Conservation (phyloP, 2,797 vertebrate species). For the Sciurus vulgaris region DNA sequence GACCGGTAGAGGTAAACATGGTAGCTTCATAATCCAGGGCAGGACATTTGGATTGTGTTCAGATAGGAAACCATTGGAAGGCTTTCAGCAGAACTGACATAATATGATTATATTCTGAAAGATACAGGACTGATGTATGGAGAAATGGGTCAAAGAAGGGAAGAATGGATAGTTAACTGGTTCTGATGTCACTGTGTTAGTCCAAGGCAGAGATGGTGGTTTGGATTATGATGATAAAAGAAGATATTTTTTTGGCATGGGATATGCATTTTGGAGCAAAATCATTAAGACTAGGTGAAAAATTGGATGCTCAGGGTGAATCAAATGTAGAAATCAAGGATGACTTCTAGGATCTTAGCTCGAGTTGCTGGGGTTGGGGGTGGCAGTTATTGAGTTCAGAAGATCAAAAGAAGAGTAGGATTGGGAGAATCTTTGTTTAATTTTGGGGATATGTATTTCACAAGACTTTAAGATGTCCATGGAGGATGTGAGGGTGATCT, state of each 20-base stretch:
- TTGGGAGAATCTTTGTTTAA: background rate
- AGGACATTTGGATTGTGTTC: background rate
- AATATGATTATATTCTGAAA: background rate
- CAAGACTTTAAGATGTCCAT: background rate
- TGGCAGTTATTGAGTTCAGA: background rate
- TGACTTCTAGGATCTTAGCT: background rate
- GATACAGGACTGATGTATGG: background rate
- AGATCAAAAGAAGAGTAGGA: background rate
- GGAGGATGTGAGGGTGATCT: too few relatives aligned
- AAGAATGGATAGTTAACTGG: background rate
- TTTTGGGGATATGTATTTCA: background rate
- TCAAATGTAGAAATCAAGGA: background rate
- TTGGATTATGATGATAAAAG: background rate
- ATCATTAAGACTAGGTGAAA: background rate
- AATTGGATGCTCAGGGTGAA: background rate
- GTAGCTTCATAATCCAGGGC: background rate
- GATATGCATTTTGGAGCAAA: constrained; percentile 1
- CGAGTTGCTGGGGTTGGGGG: background rate
- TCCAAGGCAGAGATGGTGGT: background rate
- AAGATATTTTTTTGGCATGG: background rate
- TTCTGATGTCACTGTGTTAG: background rate
- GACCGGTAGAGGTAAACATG: background rate
- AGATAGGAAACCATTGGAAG: background rate
- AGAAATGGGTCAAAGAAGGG: background rate
- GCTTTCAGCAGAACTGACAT: background rate